These are phyloP conservation scores for Actinia equina DNA, from an alignment of 64 coral and sea anemone genomes.

Conservation along the genomic window DNA sequence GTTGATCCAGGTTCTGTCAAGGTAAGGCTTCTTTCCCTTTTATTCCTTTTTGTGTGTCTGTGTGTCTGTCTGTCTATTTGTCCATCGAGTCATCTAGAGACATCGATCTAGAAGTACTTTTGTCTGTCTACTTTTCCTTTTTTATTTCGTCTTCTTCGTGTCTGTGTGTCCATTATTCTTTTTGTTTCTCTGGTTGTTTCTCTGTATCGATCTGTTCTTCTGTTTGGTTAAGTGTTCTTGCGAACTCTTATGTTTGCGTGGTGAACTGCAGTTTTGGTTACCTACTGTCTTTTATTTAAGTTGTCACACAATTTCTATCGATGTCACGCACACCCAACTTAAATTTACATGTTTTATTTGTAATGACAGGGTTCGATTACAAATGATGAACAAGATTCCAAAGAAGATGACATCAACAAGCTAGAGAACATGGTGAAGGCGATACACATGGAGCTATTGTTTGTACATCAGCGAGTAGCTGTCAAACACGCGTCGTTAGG, in stretches of 20 bases:
- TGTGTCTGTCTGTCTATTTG: background rate
- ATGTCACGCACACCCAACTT: background rate
- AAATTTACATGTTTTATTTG: background rate
- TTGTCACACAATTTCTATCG: background rate
- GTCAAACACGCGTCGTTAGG: conserved; percentile 37
- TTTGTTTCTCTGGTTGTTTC: background rate
- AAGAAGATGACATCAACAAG: background rate
- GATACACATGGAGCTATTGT: conserved; percentile 59
- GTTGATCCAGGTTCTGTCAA: conserved; percentile 75
- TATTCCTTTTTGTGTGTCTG: too few species aligned
- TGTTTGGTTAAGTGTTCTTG: too few species aligned
- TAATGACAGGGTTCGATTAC: background rate
- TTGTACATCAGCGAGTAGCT: conserved; percentile 44
- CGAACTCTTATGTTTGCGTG: too few species aligned
- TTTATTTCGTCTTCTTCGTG: background rate
- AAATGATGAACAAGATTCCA: background rate
- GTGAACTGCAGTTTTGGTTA: too few species aligned
- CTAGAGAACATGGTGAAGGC: conserved; percentile 39
- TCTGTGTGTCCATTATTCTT: background rate
- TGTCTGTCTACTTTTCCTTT: too few species aligned
- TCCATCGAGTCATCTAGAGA: too few species aligned
- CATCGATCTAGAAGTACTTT: too few species aligned
- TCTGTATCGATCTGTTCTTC: too few species aligned
- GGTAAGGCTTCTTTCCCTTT: conserved; percentile 9
- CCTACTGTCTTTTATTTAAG: background rate